These are phyloP conservation scores for Alsophila aescularia DNA, from an alignment of 2,888 invertebrate genomes.

Conservation along the genomic window DNA sequence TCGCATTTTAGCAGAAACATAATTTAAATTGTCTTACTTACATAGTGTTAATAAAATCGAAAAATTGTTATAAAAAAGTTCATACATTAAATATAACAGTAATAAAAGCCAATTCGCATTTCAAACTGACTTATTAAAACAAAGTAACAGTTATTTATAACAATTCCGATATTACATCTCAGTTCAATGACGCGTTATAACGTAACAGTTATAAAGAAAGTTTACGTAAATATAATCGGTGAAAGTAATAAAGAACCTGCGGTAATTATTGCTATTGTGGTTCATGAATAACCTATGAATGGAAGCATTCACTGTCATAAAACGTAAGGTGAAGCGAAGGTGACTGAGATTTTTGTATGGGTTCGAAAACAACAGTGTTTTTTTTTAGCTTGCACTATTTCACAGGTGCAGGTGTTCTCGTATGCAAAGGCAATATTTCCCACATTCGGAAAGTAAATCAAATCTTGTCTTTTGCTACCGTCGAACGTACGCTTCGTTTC, in stretches of 20 bases:
- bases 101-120: no score
- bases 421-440: no score
- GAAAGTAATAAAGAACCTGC: slow-evolving; percentile 69
- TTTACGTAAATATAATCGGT: slow-evolving; percentile 68
- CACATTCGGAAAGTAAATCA: no score
- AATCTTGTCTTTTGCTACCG: no score
- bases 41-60: no score
- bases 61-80: background rate
- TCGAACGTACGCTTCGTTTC: no score
- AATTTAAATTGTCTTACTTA: no score
- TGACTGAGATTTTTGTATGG: background rate
- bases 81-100: background rate
- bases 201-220: slow-evolving; percentile 65
- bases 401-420: no score
- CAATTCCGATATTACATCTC: slow-evolving; percentile 42
- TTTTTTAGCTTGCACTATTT: no score
- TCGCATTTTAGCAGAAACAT: no score
- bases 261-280: slow-evolving; percentile 70
- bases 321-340: slow-evolving; percentile 45
- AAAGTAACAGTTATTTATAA: background rate
- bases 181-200: slow-evolving; percentile 44
- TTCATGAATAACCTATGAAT: slow-evolving; percentile 69
- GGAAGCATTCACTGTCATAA: slow-evolving; percentile 58
- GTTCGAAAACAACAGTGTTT: background rate
- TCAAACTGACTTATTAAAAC: slow-evolving; percentile 1